These are phyloP conservation scores for Poecilia latipinna DNA, from an alignment of 2,113 vertebrate species.

Conservation along the genomic window DNA sequence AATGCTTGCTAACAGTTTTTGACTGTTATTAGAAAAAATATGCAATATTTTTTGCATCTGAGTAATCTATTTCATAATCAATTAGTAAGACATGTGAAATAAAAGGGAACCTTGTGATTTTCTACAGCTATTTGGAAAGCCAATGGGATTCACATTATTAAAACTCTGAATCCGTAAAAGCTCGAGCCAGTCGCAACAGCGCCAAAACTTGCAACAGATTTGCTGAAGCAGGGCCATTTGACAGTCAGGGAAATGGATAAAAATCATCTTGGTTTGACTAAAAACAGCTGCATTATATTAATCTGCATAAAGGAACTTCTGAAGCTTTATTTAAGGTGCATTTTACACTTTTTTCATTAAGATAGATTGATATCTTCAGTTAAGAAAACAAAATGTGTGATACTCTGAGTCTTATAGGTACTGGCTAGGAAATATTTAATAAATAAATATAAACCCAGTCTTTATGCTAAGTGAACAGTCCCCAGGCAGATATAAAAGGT, in stretches of 20 bases:
- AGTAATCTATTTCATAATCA: not conserved
- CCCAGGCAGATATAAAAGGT: not conserved
- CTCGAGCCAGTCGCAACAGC: too few relatives aligned
- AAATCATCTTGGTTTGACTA: not conserved
- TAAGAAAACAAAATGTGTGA: not conserved
- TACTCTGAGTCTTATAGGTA: not conserved
- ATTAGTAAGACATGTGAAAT: not conserved
- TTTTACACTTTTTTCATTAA: not conserved
- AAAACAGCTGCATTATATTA: not conserved
- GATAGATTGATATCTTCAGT: not conserved
- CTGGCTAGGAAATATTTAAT: not conserved
- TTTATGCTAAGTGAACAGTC: slow-evolving; percentile 20
- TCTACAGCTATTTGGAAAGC: not conserved
- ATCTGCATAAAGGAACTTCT: not conserved
- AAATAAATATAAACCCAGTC: not conserved
- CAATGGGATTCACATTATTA: not conserved
- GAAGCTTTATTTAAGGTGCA: slow-evolving; percentile 1
- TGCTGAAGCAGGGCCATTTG: not conserved
- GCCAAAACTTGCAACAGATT: not conserved
- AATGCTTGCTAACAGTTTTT: not conserved
- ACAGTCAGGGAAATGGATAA: not conserved
- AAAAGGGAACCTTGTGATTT: not conserved
- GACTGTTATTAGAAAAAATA: not conserved
- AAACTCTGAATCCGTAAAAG: not conserved
- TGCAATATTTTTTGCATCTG: too few relatives aligned